A percentile compares a stretch with the other conserved stretches of the same genome.
phyloP scores from a whole-genome alignment of 2,797 vertebrate genomes.

The Corythornis leucogaster region DNA sequence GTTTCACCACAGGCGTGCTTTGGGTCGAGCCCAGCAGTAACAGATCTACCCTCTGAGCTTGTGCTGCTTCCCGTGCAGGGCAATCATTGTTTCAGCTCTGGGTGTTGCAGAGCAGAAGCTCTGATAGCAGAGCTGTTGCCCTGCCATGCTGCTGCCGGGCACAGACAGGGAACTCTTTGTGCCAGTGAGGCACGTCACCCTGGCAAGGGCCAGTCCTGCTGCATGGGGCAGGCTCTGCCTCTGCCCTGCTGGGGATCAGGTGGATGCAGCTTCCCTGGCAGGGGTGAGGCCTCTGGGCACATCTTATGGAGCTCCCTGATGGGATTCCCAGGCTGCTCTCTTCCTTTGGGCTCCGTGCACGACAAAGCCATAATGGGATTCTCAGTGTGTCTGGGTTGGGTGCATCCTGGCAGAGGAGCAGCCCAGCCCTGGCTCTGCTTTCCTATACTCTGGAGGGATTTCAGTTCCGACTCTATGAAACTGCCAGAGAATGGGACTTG shows the following conservation, averaged over 20 bases:
- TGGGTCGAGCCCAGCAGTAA: neutral
- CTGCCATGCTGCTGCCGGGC: neutral
- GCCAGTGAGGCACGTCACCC: neutral
- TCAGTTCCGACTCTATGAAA: neutral
- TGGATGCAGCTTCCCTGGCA: neutral
- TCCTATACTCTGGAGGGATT: neutral
- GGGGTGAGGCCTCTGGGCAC: neutral
- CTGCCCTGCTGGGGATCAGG: neutral
- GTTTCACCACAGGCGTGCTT: slow-evolving; percentile 9
- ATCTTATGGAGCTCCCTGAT: neutral
- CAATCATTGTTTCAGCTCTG: neutral
- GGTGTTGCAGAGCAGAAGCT: neutral
- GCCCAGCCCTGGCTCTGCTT: slow-evolving; percentile 9
- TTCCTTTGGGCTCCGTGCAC: neutral
- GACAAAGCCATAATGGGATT: slow-evolving; percentile 29
- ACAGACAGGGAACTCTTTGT: neutral
- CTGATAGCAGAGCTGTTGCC: neutral
- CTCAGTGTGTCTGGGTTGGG: slow-evolving; percentile 9
- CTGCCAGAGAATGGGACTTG: neutral
- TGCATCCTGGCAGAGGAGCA: neutral
- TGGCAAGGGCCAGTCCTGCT: neutral
- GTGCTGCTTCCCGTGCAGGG: neutral
- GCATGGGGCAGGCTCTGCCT: neutral
- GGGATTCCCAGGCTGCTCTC: slow-evolving; percentile 13
- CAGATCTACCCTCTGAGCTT: neutral